Evolutionary conservation across 2,888 invertebrate species (phyloP).

Genomic region (Chymomyza caudatula): DNA sequence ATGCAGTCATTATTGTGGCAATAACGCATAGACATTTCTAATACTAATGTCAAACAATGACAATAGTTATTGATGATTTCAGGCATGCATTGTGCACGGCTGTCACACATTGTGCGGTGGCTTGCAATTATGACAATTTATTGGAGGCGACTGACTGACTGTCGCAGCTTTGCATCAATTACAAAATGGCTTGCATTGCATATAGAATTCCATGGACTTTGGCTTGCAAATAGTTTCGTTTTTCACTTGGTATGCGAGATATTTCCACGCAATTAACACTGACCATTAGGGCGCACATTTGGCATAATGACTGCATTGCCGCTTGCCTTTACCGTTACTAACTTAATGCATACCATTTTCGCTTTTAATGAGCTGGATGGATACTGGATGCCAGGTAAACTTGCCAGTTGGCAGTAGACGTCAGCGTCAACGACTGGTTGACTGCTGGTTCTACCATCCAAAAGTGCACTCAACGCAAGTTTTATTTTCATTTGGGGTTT

Average conservation of each 20-base stretch:
- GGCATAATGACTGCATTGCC: slow-evolving; percentile 59
- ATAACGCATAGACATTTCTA: slow-evolving; percentile 49
- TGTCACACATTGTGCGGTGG: slow-evolving; percentile 6
- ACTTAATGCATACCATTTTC: slow-evolving; percentile 70
- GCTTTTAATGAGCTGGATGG: slow-evolving; percentile 58
- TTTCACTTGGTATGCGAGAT: slow-evolving; percentile 39
- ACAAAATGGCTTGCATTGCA: not conserved
- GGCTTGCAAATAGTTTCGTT: slow-evolving; percentile 18
- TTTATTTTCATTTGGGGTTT: slow-evolving; percentile 8
- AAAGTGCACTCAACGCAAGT: slow-evolving; percentile 70
- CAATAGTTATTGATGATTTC: slow-evolving; percentile 60
- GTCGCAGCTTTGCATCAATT: slow-evolving; percentile 17
- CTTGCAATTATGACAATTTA: slow-evolving; percentile 65
- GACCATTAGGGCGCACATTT: slow-evolving; percentile 54
- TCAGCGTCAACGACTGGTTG: not conserved
- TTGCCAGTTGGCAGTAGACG: not conserved
- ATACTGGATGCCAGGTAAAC: not conserved
- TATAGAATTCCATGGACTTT: not conserved
- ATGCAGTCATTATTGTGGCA: not conserved
- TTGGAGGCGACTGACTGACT: slow-evolving; percentile 33
- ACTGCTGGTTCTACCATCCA: slow-evolving; percentile 3
- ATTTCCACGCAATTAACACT: slow-evolving; percentile 65
- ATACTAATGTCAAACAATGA: slow-evolving; percentile 69
- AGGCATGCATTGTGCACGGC: not conserved
- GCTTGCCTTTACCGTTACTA: slow-evolving; percentile 25